Conservation (phyloP, 2,888 invertebrate genomes). For the Gastrophysa polygoni region DNA sequence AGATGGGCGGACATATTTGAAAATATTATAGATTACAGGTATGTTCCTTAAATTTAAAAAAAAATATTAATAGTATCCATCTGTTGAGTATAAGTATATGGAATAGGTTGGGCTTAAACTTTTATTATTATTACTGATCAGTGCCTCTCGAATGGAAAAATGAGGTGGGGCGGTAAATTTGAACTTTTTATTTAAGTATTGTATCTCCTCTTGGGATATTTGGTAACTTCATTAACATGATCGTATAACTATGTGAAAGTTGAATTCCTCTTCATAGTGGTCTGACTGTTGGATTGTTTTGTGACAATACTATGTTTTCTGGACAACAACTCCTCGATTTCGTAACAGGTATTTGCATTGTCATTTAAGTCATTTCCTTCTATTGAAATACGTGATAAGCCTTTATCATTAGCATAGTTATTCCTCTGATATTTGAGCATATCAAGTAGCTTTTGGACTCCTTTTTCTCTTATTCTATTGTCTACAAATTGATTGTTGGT, state of each 20-base stretch:
- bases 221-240: background rate
- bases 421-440: conserved; percentile 29
- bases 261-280: background rate
- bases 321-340: conserved; percentile 13
- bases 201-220: background rate
- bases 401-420: conserved; percentile 12
- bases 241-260: background rate
- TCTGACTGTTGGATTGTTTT: background rate
- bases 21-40: background rate
- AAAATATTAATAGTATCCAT: too few species aligned
- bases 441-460: conserved; percentile 19
- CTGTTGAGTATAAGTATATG: background rate
- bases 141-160: conserved; percentile 4
- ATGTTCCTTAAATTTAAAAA: background rate
- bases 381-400: conserved; percentile 28
- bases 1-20: too few species aligned
- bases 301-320: background rate
- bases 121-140: too few species aligned
- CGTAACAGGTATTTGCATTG: conserved; percentile 8
- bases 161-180: conserved; percentile 16
- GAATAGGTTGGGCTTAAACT: conserved; percentile 19
- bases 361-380: conserved; percentile 22
- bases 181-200: conserved; percentile 8
- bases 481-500: conserved; percentile 21
- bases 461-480: conserved; percentile 25